Percentiles rank a stretch among this genome's conserved stretches.
Conservation (phyloP, 2,888 invertebrate species). For the Epirrita christyi region DNA sequence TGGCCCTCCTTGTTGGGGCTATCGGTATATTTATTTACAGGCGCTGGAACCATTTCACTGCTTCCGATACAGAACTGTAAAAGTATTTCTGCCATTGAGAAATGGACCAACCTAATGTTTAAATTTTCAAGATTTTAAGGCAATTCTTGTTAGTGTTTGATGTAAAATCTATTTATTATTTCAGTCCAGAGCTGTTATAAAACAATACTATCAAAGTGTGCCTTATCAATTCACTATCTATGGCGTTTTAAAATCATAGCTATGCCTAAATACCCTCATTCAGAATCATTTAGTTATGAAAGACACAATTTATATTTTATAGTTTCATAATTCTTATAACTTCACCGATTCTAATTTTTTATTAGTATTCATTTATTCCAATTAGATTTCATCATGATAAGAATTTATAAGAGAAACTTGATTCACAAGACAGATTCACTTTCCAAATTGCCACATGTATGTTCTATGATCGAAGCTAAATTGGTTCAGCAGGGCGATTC, state of each 20-base stretch:
- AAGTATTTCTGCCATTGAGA: background rate
- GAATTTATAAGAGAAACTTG: background rate
- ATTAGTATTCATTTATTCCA: background rate
- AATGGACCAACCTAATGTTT: conserved; percentile 9
- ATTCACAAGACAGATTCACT: background rate
- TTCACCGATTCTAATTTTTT: background rate
- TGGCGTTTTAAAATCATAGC: conserved; percentile 24
- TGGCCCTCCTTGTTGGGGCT: conserved; percentile 74
- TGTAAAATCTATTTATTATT: conserved; percentile 29
- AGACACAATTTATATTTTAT: background rate
- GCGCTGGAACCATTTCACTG: conserved; percentile 66
- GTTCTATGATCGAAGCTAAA: background rate
- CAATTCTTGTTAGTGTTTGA: conserved; percentile 31
- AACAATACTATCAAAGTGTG: conserved; percentile 20
- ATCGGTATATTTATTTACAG: conserved; percentile 75
- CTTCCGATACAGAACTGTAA: conserved; percentile 63
- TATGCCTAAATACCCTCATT: background rate
- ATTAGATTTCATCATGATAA: background rate
- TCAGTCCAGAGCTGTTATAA: conserved; percentile 12
- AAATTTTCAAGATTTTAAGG: conserved; percentile 22
- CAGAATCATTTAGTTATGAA: background rate
- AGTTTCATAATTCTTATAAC: background rate
- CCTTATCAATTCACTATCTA: conserved; percentile 26
- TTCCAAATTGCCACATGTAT: background rate
- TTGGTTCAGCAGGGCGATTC: too few species aligned